phyloP scores from a whole-genome alignment of 2,113 vertebrate genomes.

The Promerops cafer region DNA sequence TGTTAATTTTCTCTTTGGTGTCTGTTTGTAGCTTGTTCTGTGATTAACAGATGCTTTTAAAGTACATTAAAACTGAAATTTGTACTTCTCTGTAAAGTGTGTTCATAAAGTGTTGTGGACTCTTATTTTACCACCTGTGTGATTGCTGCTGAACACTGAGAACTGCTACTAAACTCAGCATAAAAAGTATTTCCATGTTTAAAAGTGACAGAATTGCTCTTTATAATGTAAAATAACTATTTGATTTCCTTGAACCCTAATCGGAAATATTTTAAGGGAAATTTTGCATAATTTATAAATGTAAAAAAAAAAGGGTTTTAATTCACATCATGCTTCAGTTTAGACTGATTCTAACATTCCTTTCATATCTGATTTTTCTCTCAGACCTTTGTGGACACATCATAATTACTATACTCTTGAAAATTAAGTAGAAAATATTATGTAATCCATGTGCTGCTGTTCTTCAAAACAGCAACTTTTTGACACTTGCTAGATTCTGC shows the following conservation, averaged over 20 bases:
- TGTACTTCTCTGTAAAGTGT: not conserved
- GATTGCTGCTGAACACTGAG: not conserved
- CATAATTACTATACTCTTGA: not conserved
- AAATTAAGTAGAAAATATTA: not conserved
- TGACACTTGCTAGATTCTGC: not conserved
- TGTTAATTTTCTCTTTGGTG: not conserved
- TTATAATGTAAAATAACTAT: not conserved
- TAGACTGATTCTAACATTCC: not conserved
- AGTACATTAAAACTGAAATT: not conserved
- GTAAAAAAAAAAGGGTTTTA: not conserved
- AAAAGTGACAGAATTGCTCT: not conserved
- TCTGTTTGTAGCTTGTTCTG: not conserved
- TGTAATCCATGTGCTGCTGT: not conserved
- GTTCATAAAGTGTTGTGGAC: not conserved
- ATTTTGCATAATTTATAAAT: not conserved
- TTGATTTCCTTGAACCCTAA: not conserved
- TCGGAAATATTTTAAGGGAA: not conserved
- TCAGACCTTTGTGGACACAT: not conserved
- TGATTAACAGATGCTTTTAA: slow-evolving; percentile 17
- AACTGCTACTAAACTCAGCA: not conserved
- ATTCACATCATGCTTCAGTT: not conserved
- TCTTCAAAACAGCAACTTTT: not conserved
- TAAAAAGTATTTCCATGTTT: not conserved
- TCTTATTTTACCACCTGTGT: not conserved
- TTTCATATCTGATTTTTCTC: not conserved